Evolutionary conservation across 2,797 vertebrate species (phyloP).

Genomic region (Cirrhinus mrigala): DNA sequence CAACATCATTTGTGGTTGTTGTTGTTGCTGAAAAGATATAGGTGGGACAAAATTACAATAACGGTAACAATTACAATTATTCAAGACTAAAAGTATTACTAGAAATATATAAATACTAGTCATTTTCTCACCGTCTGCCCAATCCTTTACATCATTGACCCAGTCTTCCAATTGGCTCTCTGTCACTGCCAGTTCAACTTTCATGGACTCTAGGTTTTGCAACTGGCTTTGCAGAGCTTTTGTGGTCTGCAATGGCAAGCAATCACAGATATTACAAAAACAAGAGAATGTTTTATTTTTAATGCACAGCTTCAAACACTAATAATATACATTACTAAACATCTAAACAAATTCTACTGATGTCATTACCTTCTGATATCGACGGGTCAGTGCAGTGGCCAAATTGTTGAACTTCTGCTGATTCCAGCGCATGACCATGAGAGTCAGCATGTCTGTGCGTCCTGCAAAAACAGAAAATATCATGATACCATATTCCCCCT

Average conservation of each 20-base stretch:
- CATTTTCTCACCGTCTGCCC: conserved; percentile 18
- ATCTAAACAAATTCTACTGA: conserved; percentile 6
- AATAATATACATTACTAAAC: conserved; percentile 2
- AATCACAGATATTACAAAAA: background rate
- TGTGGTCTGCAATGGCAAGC: conserved; percentile 13
- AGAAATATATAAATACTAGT: conserved; percentile 1
- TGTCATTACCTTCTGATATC: conserved; percentile 19
- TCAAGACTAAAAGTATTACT: background rate
- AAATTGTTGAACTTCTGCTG: conserved; percentile 34
- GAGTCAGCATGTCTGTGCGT: conserved; percentile 26
- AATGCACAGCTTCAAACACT: conserved; percentile 1
- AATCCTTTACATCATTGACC: conserved; percentile 36
- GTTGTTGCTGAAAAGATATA: background rate
- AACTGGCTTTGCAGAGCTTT: conserved; percentile 18
- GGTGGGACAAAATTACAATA: background rate
- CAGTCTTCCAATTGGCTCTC: conserved; percentile 39
- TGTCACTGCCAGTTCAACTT: conserved; percentile 21
- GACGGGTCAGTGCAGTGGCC: background rate
- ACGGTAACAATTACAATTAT: background rate
- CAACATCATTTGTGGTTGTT: conserved; percentile 14
- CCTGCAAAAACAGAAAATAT: conserved; percentile 28
- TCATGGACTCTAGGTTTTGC: conserved; percentile 32
- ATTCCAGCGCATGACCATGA: conserved; percentile 35
- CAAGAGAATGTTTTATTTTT: background rate
- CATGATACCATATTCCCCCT: background rate